Conservation (phyloP, 2,113 vertebrate species). For the Trematomus loennbergii region DNA sequence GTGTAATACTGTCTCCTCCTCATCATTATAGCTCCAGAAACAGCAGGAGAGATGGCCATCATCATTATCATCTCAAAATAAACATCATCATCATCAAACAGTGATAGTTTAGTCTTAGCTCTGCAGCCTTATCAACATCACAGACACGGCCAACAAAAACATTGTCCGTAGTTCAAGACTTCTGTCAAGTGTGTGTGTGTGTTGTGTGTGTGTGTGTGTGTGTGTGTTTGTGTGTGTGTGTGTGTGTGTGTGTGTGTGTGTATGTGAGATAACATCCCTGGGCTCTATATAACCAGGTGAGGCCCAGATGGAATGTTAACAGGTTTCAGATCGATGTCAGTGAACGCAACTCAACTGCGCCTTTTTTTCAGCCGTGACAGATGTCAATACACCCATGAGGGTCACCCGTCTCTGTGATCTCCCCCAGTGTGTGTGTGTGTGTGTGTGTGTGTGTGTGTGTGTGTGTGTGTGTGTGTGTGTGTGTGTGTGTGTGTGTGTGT, state of each 20-base stretch:
- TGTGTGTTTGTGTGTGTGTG: slow-evolving; percentile 7
- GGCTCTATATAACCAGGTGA: slow-evolving; percentile 89
- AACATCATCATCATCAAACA: slow-evolving; percentile 12
- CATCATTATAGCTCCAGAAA: slow-evolving; percentile 11
- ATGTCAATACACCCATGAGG: slow-evolving; percentile 98
- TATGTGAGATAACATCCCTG: slow-evolving; percentile 54
- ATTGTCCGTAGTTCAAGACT: neutral
- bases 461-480: slow-evolving; percentile 28
- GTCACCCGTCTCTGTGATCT: slow-evolving; percentile 98
- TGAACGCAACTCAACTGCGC: slow-evolving; percentile 98
- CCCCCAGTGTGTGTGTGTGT: slow-evolving; percentile 54
- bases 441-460: too few species aligned
- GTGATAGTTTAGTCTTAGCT: slow-evolving; percentile 10
- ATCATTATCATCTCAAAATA: neutral
- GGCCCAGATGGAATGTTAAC: slow-evolving; percentile 93
- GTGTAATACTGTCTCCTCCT: neutral
- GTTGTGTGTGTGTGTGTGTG: slow-evolving; percentile 23
- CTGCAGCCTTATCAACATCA: slow-evolving; percentile 1
- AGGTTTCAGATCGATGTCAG: slow-evolving; percentile 92
- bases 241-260: slow-evolving; percentile 21
- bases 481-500: slow-evolving; percentile 14
- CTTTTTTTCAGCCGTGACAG: slow-evolving; percentile 98
- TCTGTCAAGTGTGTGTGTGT: slow-evolving; percentile 2
- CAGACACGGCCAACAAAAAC: neutral
- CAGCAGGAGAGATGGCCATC: slow-evolving; percentile 17